Base-by-base conservation (phyloP, 2,888 invertebrate genomes). In the Hanleya hanleyi region DNA sequence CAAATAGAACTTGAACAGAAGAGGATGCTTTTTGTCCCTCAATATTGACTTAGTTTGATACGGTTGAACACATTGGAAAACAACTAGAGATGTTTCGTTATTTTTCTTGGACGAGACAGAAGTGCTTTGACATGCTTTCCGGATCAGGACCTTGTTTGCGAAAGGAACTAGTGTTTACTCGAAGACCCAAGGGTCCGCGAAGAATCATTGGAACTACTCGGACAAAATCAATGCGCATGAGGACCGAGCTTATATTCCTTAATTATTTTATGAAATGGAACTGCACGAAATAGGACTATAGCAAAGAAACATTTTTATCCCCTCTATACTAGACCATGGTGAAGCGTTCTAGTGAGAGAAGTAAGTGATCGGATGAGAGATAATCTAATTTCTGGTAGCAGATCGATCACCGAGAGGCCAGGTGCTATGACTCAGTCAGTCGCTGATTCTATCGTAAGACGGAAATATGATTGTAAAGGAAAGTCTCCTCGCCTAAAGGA, bases 331-430 rank as follows among this genome's bases (percentile, higher is more conserved):
- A 18, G 7, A 57, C 57, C 26, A 4, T 57, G 57, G 9, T 29
- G 57, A 57, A 32, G 29, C 26, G 22, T 26, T 29, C 57, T 57
- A 57, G 29, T 22, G 29, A 32, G 57, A 32, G 57, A 57, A 32
- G 57, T 57, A 57, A 57, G 57, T 57, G 57, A 57, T 57, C 57
- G 26, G 57, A 57, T 57, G 15, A 29, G 57, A 18, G 57, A 57
- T 57, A 57, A 57, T 57, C 57, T 57, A 57, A 57, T 57, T 32
- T 22, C 15, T 18, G 18, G 57, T 32, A 3, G 26, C 29, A 18
- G 32, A 57, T 57, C 57, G 57, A 57, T 57, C 22, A 22, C 29
- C 57, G 57, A 29, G 22, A 32, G 18, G 32, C 22, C 57, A 57
- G 57, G 57, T 57, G 57, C 26, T 15, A 15, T 57, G 57, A 57